Evolutionary conservation across 1,140 invertebrate species (phyloP).

Genomic region (Vollenhovia emeryi): DNA sequence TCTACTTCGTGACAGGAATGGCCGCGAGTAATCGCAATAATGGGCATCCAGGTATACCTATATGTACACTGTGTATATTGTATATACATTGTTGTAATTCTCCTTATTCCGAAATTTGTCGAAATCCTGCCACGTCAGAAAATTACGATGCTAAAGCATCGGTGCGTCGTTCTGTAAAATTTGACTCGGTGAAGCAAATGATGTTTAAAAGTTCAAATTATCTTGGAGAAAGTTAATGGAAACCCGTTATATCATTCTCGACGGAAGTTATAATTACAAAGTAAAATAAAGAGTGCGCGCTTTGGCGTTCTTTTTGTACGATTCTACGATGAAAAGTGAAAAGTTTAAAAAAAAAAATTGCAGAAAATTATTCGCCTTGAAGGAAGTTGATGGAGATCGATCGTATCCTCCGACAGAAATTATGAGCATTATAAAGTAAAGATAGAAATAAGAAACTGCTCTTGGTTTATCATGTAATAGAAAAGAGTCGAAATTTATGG

Average conservation of each 20-base stretch:
- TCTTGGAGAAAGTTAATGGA: neutral
- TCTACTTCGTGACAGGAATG: conserved; percentile 51
- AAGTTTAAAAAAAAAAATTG: conserved; percentile 15
- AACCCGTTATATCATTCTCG: neutral
- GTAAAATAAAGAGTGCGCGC: neutral
- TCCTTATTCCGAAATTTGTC: conserved; percentile 12
- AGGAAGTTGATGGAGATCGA: neutral
- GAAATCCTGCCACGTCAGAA: neutral
- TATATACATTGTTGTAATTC: neutral
- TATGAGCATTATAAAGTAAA: neutral
- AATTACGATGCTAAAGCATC: neutral
- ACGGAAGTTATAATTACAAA: conserved; percentile 3
- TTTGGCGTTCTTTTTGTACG: neutral
- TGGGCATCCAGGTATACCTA: conserved; percentile 16
- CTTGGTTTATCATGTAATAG: neutral
- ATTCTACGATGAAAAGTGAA: neutral
- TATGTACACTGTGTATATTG: neutral
- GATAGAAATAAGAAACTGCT: neutral
- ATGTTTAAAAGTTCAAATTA: neutral
- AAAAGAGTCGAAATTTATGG: neutral
- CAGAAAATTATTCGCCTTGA: neutral
- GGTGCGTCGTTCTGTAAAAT: neutral
- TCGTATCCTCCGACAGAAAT: neutral
- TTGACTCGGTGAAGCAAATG: neutral
- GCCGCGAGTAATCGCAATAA: conserved; percentile 60